A percentile compares a stretch with the other conserved stretches of the same genome.
Conservation (phyloP, 2,113 vertebrate species). For the Equus przewalskii region DNA sequence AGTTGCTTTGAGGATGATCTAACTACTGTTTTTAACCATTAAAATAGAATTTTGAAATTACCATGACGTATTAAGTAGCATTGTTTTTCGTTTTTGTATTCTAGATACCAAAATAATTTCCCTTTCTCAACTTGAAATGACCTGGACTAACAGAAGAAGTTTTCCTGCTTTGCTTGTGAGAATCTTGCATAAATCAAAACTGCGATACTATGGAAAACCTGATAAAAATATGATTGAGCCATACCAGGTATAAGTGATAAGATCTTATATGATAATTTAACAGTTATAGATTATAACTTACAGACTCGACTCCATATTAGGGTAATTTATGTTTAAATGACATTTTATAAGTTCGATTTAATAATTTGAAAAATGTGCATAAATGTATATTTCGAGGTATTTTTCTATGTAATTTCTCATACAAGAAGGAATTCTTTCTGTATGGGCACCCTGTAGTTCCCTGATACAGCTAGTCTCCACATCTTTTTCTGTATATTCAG, state of each 20-base stretch:
- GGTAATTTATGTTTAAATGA: slow-evolving; percentile 5
- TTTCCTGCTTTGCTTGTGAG: slow-evolving; percentile 93
- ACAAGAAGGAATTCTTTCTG: slow-evolving; percentile 20
- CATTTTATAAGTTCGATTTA: background rate
- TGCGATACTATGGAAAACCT: slow-evolving; percentile 94
- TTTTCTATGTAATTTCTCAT: slow-evolving; percentile 14
- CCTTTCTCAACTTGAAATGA: slow-evolving; percentile 90
- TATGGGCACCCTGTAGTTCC: background rate
- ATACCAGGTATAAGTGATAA: slow-evolving; percentile 91
- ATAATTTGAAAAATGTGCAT: background rate
- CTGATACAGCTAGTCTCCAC: background rate
- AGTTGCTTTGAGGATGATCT: slow-evolving; percentile 8
- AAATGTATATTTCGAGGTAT: background rate
- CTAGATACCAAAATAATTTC: slow-evolving; percentile 91
- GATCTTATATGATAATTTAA: slow-evolving; percentile 12
- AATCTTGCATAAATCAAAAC: slow-evolving; percentile 94
- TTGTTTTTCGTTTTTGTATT: slow-evolving; percentile 51
- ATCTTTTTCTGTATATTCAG: slow-evolving; percentile 34
- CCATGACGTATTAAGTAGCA: background rate
- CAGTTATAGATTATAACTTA: slow-evolving; percentile 22
- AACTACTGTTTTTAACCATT: slow-evolving; percentile 11
- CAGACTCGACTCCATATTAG: background rate
- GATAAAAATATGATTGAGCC: slow-evolving; percentile 91
- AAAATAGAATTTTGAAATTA: slow-evolving; percentile 55
- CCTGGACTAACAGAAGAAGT: slow-evolving; percentile 82